These are phyloP conservation scores for Setophaga coronata DNA, from an alignment of 2,113 vertebrate species.

Conservation along the genomic window DNA sequence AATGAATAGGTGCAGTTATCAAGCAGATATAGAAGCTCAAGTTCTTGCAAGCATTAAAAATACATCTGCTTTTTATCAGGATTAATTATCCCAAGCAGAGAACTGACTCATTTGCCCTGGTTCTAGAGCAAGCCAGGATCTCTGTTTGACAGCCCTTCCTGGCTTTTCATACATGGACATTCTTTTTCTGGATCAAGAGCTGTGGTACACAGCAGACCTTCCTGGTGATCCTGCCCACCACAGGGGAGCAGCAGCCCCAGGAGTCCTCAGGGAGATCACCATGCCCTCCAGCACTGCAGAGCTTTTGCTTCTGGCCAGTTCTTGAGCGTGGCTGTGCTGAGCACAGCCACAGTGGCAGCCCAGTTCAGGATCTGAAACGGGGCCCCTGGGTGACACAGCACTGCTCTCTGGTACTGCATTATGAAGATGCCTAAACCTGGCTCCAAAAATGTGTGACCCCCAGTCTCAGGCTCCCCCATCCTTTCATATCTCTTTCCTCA, in stretches of 20 bases:
- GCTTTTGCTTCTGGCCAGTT: not conserved
- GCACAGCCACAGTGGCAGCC: not conserved
- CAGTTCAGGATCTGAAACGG: not conserved
- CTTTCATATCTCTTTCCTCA: not conserved
- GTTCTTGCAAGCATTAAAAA: not conserved
- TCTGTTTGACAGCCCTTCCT: not conserved
- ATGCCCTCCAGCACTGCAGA: not conserved
- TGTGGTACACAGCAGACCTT: not conserved
- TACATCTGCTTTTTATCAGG: not conserved
- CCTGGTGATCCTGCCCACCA: not conserved
- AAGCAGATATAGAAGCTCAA: not conserved
- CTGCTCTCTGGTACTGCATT: not conserved
- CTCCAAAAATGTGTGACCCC: not conserved
- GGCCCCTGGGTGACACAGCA: not conserved
- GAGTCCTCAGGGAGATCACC: fast-evolving
- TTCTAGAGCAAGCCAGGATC: not conserved
- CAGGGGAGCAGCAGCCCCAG: not conserved
- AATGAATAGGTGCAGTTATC: not conserved
- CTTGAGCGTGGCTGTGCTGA: not conserved
- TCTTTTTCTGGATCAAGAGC: not conserved
- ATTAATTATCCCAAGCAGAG: not conserved
- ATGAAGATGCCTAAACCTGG: not conserved
- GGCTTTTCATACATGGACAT: not conserved
- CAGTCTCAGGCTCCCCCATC: not conserved
- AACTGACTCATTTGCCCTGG: not conserved